A percentile compares a stretch with the other conserved stretches of the same genome.
phyloP scores from a whole-genome alignment of 1,140 invertebrate genomes.

The Brachionus asplanchnoidis region DNA sequence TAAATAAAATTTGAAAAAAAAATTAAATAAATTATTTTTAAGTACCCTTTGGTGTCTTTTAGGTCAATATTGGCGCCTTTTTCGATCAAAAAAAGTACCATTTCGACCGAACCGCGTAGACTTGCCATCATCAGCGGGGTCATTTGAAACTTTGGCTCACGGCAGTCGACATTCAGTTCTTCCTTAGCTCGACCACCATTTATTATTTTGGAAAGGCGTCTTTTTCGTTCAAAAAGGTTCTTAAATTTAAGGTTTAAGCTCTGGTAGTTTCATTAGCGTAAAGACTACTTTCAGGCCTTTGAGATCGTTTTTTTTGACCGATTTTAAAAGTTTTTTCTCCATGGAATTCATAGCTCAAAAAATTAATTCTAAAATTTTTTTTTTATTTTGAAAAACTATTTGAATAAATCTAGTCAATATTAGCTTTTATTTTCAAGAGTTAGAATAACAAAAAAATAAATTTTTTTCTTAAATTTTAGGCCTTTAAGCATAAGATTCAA shows the following conservation, averaged over 20 bases:
- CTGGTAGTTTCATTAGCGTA: neutral
- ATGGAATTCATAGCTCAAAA: neutral
- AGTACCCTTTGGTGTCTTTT: slow-evolving; percentile 27
- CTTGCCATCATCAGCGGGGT: slow-evolving; percentile 36
- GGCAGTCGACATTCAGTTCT: neutral
- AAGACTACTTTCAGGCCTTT: neutral
- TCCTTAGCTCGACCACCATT: neutral
- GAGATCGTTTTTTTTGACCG: neutral
- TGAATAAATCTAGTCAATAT: neutral
- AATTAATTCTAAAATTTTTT: neutral
- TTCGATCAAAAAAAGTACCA: neutral
- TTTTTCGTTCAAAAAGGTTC: neutral
- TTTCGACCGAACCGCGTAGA: neutral
- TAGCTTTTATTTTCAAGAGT: slow-evolving; percentile 2
- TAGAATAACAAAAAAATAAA: slow-evolving; percentile 1
- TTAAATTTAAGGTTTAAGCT: neutral
- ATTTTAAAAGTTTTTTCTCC: neutral
- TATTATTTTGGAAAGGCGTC: neutral
- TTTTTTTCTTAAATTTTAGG: neutral
- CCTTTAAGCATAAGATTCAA: neutral
- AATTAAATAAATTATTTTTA: neutral
- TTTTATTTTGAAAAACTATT: neutral
- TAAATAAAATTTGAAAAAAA: neutral
- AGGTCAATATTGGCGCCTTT: neutral
- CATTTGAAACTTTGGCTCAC: slow-evolving; percentile 31